phyloP scores from a whole-genome alignment of 2,888 invertebrate genomes.

The Frankliniella fusca region DNA sequence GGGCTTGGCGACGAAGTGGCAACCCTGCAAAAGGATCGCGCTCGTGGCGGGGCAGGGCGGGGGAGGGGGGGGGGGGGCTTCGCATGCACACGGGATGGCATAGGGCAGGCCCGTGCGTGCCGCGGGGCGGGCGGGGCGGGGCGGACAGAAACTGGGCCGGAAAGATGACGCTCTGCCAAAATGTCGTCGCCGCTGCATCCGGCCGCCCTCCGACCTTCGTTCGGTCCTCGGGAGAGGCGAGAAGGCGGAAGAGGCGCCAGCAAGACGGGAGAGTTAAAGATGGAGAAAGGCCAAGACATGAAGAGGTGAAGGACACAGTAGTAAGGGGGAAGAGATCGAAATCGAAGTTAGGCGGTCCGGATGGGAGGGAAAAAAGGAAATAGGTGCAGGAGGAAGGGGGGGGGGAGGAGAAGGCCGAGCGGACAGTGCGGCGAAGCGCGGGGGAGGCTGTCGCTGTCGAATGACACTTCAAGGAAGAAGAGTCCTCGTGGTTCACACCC shows the following conservation, averaged over 20 bases:
- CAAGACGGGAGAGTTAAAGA: background rate
- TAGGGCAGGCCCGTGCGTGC: background rate
- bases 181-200: background rate
- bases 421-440: background rate
- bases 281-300: background rate
- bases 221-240: too few relatives aligned
- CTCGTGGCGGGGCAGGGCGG: background rate
- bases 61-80: background rate
- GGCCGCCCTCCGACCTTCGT: too few relatives aligned
- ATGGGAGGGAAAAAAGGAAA: background rate
- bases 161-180: background rate
- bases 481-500: too few relatives aligned
- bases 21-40: background rate
- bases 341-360: background rate
- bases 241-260: background rate
- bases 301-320: background rate
- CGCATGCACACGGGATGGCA: background rate
- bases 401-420: background rate
- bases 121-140: background rate
- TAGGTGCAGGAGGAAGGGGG: background rate
- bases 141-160: conserved; percentile 13
- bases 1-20: background rate
- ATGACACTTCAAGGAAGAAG: too few relatives aligned
- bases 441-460: background rate
- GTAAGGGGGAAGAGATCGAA: background rate